A percentile compares a stretch with the other conserved stretches of the same genome.
phyloP scores from a whole-genome alignment of 2,113 vertebrate species.

The Thermophis baileyi region DNA sequence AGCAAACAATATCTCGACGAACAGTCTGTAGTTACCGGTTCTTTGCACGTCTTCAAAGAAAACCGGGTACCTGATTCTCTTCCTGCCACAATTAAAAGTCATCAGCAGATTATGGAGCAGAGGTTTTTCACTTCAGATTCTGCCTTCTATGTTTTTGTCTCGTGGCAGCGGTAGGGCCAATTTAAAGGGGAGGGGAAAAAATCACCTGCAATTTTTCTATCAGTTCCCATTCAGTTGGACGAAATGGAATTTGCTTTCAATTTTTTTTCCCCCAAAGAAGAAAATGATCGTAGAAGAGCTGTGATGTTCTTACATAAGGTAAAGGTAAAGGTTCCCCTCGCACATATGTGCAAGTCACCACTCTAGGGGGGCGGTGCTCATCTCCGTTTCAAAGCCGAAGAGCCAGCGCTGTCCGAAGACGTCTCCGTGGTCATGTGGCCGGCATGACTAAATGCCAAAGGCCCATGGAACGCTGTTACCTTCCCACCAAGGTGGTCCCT shows the following conservation, averaged over 20 bases:
- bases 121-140: background rate
- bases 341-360: too few relatives aligned
- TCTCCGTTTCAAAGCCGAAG: too few relatives aligned
- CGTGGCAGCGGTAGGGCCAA: background rate
- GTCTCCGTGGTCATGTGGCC: too few relatives aligned
- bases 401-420: too few relatives aligned
- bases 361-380: too few relatives aligned
- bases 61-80: background rate
- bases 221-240: background rate
- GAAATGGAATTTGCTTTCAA: background rate
- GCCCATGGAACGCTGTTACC: too few relatives aligned
- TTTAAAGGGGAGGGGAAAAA: background rate
- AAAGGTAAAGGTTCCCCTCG: too few relatives aligned
- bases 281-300: background rate
- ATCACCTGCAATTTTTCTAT: background rate
- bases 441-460: too few relatives aligned
- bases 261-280: background rate
- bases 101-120: background rate
- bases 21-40: background rate
- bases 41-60: background rate
- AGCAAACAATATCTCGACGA: conserved; percentile 1
- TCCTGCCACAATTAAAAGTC: background rate
- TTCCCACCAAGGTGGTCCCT: too few relatives aligned
- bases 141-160: accelerated
- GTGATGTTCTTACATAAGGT: background rate